Conservation (phyloP, 30 jellyfish, hydroid and myxozoan genomes). For the Turritopsis dohrnii region DNA sequence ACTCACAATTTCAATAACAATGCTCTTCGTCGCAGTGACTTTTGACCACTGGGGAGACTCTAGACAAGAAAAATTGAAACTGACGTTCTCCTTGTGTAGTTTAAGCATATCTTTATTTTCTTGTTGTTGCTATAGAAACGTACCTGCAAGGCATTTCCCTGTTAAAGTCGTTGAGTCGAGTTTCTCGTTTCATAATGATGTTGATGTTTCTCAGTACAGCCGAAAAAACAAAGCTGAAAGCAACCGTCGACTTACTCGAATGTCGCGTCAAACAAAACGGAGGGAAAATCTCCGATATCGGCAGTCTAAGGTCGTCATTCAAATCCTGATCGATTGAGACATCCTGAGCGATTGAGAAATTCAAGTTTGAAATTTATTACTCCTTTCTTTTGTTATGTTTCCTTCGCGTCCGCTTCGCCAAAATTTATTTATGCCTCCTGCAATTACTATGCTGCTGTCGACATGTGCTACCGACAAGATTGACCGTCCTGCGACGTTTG, state of each 20-base stretch:
- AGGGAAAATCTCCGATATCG: constrained; percentile 18
- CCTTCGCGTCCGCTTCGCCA: too few species aligned
- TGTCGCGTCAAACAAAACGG: constrained; percentile 28
- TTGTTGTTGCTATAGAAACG: constrained; percentile 10
- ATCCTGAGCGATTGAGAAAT: neutral
- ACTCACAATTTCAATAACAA: too few species aligned
- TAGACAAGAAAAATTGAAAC: too few species aligned
- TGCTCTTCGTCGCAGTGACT: too few species aligned
- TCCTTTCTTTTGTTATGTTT: neutral
- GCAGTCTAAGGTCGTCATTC: constrained; percentile 15
- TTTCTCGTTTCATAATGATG: constrained; percentile 23
- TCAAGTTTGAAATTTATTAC: neutral
- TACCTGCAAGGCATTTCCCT: constrained; percentile 23
- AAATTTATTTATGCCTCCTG: too few species aligned
- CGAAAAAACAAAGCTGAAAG: constrained; percentile 23
- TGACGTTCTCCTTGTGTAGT: neutral
- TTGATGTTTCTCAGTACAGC: constrained; percentile 31
- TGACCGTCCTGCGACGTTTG: neutral
- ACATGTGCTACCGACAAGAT: too few species aligned
- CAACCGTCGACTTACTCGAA: constrained; percentile 32
- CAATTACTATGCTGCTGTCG: too few species aligned
- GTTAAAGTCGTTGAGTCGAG: constrained; percentile 19
- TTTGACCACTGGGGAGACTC: too few species aligned
- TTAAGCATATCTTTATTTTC: neutral
- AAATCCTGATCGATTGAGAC: neutral